phyloP scores from a whole-genome alignment of 2,797 vertebrate genomes.

The Brotula barbata region DNA sequence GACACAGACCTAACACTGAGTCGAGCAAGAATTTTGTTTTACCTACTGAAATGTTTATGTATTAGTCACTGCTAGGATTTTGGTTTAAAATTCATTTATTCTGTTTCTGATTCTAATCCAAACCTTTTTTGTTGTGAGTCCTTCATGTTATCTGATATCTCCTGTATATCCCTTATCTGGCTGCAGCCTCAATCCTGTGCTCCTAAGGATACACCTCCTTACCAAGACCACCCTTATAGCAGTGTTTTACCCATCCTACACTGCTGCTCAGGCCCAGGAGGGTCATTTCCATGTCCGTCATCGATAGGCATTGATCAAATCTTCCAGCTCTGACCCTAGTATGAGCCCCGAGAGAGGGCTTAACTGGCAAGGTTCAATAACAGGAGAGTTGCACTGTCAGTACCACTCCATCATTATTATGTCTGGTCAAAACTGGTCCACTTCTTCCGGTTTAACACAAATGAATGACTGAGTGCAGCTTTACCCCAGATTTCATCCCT shows the following conservation, averaged over 20 bases:
- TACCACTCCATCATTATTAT: constrained; percentile 53
- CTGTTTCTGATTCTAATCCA: background rate
- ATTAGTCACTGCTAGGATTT: no score
- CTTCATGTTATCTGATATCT: constrained; percentile 4
- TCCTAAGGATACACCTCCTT: constrained; percentile 28
- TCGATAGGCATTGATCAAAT: constrained; percentile 64
- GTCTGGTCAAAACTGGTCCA: constrained; percentile 30
- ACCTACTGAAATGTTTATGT: no score
- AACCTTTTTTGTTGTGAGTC: background rate
- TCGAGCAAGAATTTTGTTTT: no score
- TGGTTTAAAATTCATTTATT: background rate
- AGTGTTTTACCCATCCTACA: constrained; percentile 27
- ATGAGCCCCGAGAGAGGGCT: constrained; percentile 54
- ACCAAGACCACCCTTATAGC: constrained; percentile 9
- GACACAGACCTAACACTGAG: no score
- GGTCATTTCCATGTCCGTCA: constrained; percentile 63
- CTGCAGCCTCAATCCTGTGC: constrained; percentile 4
- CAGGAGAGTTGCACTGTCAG: constrained; percentile 34
- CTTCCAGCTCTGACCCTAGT: constrained; percentile 41
- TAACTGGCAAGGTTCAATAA: constrained; percentile 50
- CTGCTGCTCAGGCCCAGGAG: constrained; percentile 24
- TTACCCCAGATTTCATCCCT: background rate
- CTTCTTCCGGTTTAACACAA: constrained; percentile 51
- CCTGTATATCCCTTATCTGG: background rate
- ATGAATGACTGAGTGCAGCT: constrained; percentile 29